Percentiles rank a stretch among this genome's conserved stretches.
Conservation (phyloP, 2,888 invertebrate genomes). For the Tipula unca region DNA sequence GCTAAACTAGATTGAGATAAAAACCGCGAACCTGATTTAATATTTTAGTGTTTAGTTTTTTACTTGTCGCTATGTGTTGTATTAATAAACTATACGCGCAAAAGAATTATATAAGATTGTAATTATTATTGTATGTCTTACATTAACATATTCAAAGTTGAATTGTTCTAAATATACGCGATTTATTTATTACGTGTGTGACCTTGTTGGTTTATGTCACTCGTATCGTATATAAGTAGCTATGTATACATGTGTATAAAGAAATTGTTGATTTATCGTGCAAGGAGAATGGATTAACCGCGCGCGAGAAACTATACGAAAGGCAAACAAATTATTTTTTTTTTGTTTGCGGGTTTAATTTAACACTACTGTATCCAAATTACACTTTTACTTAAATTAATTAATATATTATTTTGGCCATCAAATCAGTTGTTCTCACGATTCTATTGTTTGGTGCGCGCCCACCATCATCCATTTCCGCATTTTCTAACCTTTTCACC, state of each 20-base stretch:
- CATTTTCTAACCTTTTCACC: background rate
- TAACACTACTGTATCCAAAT: too few relatives aligned
- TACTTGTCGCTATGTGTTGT: background rate
- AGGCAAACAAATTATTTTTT: too few relatives aligned
- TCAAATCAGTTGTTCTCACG: background rate
- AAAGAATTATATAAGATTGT: background rate
- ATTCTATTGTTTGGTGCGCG: background rate
- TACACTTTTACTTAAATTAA: background rate
- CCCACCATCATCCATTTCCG: background rate
- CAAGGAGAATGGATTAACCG: background rate
- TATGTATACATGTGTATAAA: background rate
- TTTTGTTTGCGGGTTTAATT: too few relatives aligned
- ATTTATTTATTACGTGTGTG: conserved; percentile 1
- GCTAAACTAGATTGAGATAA: background rate
- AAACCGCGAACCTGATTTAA: background rate
- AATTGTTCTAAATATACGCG: background rate
- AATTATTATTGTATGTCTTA: background rate
- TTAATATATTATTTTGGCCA: background rate
- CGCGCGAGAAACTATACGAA: too few relatives aligned
- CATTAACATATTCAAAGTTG: background rate
- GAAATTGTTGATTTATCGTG: background rate
- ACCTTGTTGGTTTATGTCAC: background rate
- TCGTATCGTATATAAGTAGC: too few relatives aligned
- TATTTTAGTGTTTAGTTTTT: too few relatives aligned
- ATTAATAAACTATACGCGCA: background rate